Conservation (phyloP, 2,797 vertebrate species). For the Rhadinocentrus ornatus region DNA sequence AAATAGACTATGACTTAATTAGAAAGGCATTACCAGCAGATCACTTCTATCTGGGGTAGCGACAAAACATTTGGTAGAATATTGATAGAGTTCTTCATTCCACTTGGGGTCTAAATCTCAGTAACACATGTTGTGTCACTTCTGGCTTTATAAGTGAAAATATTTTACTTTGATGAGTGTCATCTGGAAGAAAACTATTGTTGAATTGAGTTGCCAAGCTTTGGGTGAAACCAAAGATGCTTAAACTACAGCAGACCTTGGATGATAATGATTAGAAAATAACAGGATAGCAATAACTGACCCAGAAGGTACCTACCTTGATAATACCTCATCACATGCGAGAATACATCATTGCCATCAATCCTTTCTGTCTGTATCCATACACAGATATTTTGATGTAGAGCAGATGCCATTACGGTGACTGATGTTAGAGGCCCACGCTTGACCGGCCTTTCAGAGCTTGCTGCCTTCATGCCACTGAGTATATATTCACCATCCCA, state of each 20-base stretch:
- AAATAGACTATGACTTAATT: constrained; percentile 60
- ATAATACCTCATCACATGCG: constrained; percentile 5
- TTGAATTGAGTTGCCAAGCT: not conserved
- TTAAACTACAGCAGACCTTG: not conserved
- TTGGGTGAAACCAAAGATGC: not conserved
- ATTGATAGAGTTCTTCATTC: constrained; percentile 19
- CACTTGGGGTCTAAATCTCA: constrained; percentile 20
- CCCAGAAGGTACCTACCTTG: not conserved
- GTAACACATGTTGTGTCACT: constrained; percentile 2
- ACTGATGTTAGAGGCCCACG: constrained; percentile 55
- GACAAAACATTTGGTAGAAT: constrained; percentile 41
- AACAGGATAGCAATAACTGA: constrained; percentile 1
- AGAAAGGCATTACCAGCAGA: constrained; percentile 51
- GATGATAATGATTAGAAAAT: not conserved
- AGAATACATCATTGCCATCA: constrained; percentile 14
- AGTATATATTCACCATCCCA: constrained; percentile 1
- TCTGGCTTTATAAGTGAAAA: constrained; percentile 16
- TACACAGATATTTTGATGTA: not conserved
- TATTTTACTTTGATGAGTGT: constrained; percentile 9
- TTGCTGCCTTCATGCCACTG: constrained; percentile 17
- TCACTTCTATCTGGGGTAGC: constrained; percentile 27
- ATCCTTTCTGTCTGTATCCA: constrained; percentile 8
- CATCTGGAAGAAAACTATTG: not conserved
- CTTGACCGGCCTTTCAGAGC: constrained; percentile 48
- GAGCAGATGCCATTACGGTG: constrained; percentile 39